These are phyloP conservation scores for Ursus arctos DNA, from an alignment of 2,113 vertebrate species.

Conservation along the genomic window DNA sequence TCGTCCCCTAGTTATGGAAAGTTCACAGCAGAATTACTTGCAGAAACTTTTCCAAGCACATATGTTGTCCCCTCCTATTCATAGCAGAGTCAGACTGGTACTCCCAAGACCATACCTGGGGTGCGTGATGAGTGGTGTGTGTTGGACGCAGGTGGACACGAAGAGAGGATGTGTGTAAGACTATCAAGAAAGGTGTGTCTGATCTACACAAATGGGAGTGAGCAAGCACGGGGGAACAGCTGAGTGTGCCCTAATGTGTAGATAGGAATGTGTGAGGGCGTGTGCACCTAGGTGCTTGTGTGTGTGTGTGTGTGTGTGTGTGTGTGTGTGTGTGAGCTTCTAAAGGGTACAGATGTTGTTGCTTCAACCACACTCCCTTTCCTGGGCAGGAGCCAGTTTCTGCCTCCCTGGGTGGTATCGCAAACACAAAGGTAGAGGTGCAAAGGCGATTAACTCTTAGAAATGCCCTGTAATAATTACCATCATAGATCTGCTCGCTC, in stretches of 20 bases:
- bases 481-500: neutral
- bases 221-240: neutral
- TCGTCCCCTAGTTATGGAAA: neutral
- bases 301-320: too few relatives aligned
- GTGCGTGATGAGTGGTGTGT: accelerated
- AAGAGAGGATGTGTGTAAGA: neutral
- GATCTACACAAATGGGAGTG: neutral
- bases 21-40: neutral
- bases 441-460: neutral
- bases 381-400: neutral
- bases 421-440: neutral
- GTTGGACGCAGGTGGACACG: neutral
- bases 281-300: accelerated
- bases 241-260: neutral
- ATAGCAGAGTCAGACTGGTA: too few relatives aligned
- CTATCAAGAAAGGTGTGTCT: neutral
- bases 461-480: neutral
- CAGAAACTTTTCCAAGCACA: neutral
- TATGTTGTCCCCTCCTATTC: accelerated
- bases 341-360: neutral
- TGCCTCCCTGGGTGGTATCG: neutral
- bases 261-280: accelerated
- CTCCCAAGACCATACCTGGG: accelerated
- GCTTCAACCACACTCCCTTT: neutral
- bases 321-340: neutral